phyloP scores from a whole-genome alignment of 2,797 vertebrate genomes.

The Nyctibius grandis region DNA sequence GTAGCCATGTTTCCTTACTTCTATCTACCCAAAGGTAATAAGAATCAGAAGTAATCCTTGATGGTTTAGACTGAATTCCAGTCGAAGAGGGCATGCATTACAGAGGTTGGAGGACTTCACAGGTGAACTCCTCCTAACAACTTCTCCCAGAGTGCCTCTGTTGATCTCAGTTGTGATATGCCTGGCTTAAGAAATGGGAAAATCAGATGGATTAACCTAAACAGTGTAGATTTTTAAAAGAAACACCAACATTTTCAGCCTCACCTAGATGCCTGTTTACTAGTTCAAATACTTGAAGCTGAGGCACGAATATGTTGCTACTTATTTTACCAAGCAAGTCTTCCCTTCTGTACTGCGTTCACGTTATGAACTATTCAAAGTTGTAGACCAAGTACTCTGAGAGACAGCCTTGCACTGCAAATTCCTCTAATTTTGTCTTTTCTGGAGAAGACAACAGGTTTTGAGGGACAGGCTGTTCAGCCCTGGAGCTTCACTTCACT shows the following conservation, averaged over 20 bases:
- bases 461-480: background rate
- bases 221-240: background rate
- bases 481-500: background rate
- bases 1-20: background rate
- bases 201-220: background rate
- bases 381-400: background rate
- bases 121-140: background rate
- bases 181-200: background rate
- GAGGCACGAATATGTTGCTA: background rate
- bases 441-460: background rate
- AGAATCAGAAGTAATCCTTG: background rate
- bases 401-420: background rate
- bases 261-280: background rate
- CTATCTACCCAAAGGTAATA: background rate
- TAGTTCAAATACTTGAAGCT: background rate
- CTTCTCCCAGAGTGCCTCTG: background rate
- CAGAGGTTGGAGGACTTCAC: background rate
- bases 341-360: background rate
- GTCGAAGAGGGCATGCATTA: rapidly evolving
- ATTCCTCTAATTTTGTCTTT: background rate
- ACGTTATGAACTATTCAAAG: background rate
- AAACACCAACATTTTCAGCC: background rate
- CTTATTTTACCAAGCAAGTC: background rate
- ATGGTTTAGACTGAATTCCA: background rate
- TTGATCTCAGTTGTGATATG: background rate